phyloP scores from a whole-genome alignment of 2,797 vertebrate species.

The Moxostoma hubbsi region DNA sequence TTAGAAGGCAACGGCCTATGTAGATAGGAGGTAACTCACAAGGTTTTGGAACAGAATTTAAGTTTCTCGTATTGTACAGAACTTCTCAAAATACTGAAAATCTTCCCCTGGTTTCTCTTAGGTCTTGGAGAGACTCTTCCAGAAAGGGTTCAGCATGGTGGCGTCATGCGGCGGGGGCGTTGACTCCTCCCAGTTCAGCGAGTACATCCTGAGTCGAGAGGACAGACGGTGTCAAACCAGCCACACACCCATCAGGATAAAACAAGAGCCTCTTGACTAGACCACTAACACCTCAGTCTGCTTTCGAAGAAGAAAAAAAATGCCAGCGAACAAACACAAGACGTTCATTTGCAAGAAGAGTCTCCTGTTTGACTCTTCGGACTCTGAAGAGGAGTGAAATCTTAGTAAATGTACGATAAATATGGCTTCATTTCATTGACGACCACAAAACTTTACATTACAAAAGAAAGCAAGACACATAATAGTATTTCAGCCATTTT shows the following conservation, averaged over 20 bases:
- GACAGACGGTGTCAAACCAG: constrained; percentile 90
- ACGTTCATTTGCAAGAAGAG: constrained; percentile 17
- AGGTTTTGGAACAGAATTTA: too few relatives aligned
- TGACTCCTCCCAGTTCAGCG: constrained; percentile 99
- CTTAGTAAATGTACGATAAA: constrained; percentile 26
- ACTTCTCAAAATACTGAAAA: neutral
- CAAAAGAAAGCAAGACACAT: neutral
- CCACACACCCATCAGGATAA: constrained; percentile 95
- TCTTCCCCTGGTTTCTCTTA: constrained; percentile 19
- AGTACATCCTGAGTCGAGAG: constrained; percentile 95
- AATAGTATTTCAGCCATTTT: neutral
- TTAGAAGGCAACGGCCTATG: too few relatives aligned
- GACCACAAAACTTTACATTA: neutral
- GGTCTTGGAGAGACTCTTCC: constrained; percentile 92
- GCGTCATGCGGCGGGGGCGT: constrained; percentile 96
- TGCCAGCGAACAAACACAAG: constrained; percentile 28
- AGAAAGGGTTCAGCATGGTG: constrained; percentile 95
- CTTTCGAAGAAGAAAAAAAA: neutral
- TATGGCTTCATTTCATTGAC: neutral
- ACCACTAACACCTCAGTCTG: constrained; percentile 23
- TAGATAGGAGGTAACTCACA: too few relatives aligned
- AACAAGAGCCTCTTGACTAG: constrained; percentile 99
- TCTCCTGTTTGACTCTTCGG: constrained; percentile 2
- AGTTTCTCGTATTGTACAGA: constrained; percentile 18
- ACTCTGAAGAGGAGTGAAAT: constrained; percentile 28